A percentile compares a stretch with the other conserved stretches of the same genome.
Evolutionary conservation across 2,888 invertebrate genomes (phyloP).

Genomic region (Rhimphoctona megacephalus): DNA sequence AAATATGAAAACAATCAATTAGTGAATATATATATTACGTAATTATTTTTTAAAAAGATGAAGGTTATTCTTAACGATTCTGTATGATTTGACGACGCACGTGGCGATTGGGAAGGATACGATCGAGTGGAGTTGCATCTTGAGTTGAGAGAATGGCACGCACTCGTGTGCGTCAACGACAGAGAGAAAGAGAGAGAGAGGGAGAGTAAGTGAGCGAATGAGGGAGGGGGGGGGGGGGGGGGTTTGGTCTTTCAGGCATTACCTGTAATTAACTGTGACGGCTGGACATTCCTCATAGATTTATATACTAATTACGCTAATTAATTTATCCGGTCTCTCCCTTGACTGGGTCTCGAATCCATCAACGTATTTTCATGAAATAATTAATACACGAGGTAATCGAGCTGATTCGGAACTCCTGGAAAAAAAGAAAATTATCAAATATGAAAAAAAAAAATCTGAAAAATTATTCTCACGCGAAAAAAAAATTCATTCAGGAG

Average conservation of each 20-base stretch:
- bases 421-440: not conserved
- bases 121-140: not conserved
- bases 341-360: constrained; percentile 7
- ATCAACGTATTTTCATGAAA: not conserved
- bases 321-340: constrained; percentile 73
- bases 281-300: constrained; percentile 74
- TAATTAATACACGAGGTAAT: not conserved
- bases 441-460: not conserved
- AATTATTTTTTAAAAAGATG: not conserved
- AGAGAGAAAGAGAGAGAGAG: constrained; percentile 7
- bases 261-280: constrained; percentile 75
- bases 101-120: constrained; percentile 17
- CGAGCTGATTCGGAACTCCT: not conserved
- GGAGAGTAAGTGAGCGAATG: not conserved
- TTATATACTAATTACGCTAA: constrained; percentile 77
- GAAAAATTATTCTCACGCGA: not conserved
- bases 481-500: not conserved
- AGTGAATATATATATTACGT: not conserved
- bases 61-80: not conserved
- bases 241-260: constrained; percentile 70
- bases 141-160: not conserved
- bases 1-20: not conserved
- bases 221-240: constrained; percentile 22
- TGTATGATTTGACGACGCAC: constrained; percentile 4
- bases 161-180: constrained; percentile 57